Base-by-base conservation (phyloP, 2,888 invertebrate genomes). In the Dynastes maya region DNA sequence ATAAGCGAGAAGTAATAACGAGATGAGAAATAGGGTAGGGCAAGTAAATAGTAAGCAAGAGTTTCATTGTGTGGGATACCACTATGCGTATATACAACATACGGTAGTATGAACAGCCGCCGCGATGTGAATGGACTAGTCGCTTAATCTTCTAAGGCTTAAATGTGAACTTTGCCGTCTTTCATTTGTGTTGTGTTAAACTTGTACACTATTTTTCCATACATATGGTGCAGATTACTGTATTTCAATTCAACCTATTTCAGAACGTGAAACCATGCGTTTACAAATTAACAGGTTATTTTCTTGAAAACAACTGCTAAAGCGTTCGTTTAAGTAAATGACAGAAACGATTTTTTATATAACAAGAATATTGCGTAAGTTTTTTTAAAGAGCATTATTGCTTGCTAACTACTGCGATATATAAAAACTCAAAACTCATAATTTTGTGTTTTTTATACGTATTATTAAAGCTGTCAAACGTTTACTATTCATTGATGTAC, bases 61-160 rank as follows among this genome's bases (percentile, higher is more conserved):
- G 58, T 32, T 22, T 71, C 16, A 71, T 70, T 71, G 58, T 71
- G 71, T 71, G 71, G 71, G 55, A 71, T 71, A 71, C 51, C 37
- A 45, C 51, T 16, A 55, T n/a, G 32, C 71, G 51, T 22, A 71
- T 9, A 55, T 71, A 68, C 68, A 58, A 37, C 55, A 71, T 55
- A 71, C 71, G 71, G 71, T 71, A 71, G 71, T 71, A 71, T 37
- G 32, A 71, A 55, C 55, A 55, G 53, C 22, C 55, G 71, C 5
- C 58, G 71, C 71, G 71, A 71, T 71, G 71, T 71, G 71, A 71
- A 71, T 71, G 71, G 71, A 71, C 71, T 32, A 71, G 37, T 37
- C 71, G 71, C 29, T 51, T 51, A 68, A 51, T 68, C 68, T 51
- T 29, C 3, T 9, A 68, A 51, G 68, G 68, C 27, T 68, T 51